Base-by-base conservation (phyloP, 1,140 invertebrate genomes). In the Tetragnatha versicolor region DNA sequence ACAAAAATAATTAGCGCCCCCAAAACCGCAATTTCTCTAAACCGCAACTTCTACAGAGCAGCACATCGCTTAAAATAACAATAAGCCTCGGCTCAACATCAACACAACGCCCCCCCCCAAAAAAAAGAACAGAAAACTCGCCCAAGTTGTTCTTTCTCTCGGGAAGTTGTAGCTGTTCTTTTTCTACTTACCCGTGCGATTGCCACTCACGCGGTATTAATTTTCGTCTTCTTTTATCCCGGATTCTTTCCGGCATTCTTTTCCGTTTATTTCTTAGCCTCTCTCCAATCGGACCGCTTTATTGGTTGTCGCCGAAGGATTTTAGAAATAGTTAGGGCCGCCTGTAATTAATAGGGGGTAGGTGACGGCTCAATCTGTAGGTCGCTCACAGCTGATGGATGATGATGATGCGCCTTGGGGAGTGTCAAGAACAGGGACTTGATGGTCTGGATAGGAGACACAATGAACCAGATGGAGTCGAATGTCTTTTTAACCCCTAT, bases 151-250 rank as follows among this genome's bases (percentile, higher is more conserved):
- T 70, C 68, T 70, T 70, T 70, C 58, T 31, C 31, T 70, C 29
- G n/a, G n/a, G 51, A 70, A 70, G 68, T 70, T 70, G 68, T 70
- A 70, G 68, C n/a, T n/a, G n/a, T 70, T 27, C 49, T 70, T 70
- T 70, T 70, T 70, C 35, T 55, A 17, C 58, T 70, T 70, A 55
- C 58, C 49, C 51, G 22, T 39, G 33, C 49, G n/a, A 55, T 70
- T 70, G 68, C 68, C 68, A 70, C 49, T 70, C 68, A 70, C 49
- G 33, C 68, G 68, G 68, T 70, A 70, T 70, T 70, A 70, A 70
- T 70, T 70, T 70, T 70, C 53, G 49, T 70, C 58, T 70, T 70
- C 68, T 70, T 70, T 70, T 55, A 70, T 70, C 58, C 20, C 22
- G 33, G 49, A 55, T 25, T n/a, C 51, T 27, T 70, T 55, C 68